A percentile compares a stretch with the other conserved stretches of the same genome.
Evolutionary conservation across 2,113 vertebrate species (phyloP).

Genomic region (Sakesphorus luctuosus): DNA sequence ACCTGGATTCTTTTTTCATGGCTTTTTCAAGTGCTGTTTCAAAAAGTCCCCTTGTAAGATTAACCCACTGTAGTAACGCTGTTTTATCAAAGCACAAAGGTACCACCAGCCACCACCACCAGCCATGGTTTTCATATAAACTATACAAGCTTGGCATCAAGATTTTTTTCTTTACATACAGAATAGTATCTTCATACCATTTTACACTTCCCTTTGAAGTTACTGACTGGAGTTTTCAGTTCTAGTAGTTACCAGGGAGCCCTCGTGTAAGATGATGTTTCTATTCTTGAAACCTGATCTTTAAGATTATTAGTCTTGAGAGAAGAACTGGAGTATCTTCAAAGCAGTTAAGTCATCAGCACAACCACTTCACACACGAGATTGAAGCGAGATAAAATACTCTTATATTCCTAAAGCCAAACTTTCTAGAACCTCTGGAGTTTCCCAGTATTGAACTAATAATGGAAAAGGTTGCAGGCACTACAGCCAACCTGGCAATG

Average conservation of each 20-base stretch:
- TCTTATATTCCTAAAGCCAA: background rate
- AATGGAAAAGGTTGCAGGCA: background rate
- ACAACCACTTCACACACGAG: background rate
- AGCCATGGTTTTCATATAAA: background rate
- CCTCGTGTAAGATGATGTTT: background rate
- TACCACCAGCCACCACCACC: background rate
- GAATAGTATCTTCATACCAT: background rate
- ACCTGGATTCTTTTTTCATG: background rate
- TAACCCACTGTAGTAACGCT: rapidly evolving
- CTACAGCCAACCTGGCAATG: background rate
- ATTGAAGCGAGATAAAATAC: background rate
- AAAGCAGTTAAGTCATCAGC: background rate
- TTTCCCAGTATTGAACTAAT: background rate
- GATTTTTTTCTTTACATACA: background rate
- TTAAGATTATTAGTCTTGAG: background rate
- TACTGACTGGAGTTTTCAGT: background rate
- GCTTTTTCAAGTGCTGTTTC: background rate
- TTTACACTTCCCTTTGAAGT: background rate
- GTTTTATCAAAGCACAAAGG: background rate
- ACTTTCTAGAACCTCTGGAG: background rate
- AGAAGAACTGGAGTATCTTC: background rate
- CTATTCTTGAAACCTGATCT: background rate
- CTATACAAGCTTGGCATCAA: background rate
- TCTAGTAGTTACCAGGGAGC: background rate
- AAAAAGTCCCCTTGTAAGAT: background rate